Conservation (phyloP, 2,113 vertebrate species). For the Charina bottae region DNA sequence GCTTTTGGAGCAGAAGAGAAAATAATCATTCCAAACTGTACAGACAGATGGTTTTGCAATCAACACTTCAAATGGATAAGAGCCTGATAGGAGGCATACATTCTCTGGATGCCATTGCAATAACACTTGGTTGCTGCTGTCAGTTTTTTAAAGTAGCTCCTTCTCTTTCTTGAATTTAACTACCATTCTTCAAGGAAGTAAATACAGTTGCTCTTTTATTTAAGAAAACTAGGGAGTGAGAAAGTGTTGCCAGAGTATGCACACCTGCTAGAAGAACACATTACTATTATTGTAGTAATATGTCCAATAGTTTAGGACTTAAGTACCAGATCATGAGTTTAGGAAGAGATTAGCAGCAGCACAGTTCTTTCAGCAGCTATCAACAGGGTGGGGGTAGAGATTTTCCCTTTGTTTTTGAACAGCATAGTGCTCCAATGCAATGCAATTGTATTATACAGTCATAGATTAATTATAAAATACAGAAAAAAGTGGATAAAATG, state of each 20-base stretch:
- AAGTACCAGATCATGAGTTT: neutral
- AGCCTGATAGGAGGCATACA: neutral
- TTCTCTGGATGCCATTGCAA: constrained; percentile 12
- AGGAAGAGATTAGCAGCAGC: neutral
- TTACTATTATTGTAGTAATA: neutral
- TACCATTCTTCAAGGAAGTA: neutral
- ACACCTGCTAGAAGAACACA: neutral
- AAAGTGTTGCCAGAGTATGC: neutral
- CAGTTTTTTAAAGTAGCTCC: neutral
- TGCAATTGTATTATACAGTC: neutral
- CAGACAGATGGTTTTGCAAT: neutral
- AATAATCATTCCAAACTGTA: neutral
- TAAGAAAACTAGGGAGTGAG: neutral
- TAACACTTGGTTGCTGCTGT: neutral
- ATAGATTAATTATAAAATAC: no score
- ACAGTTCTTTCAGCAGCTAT: neutral
- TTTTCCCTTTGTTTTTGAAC: neutral
- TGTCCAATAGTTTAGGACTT: neutral
- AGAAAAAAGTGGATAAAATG: no score
- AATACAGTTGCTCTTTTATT: neutral
- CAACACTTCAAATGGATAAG: constrained; percentile 10
- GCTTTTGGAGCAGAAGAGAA: neutral
- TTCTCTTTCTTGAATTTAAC: neutral
- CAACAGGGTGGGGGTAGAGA: neutral
- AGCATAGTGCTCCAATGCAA: no score